Base-by-base conservation (phyloP, 2,888 invertebrate genomes). In the Heliconius ismenius region DNA sequence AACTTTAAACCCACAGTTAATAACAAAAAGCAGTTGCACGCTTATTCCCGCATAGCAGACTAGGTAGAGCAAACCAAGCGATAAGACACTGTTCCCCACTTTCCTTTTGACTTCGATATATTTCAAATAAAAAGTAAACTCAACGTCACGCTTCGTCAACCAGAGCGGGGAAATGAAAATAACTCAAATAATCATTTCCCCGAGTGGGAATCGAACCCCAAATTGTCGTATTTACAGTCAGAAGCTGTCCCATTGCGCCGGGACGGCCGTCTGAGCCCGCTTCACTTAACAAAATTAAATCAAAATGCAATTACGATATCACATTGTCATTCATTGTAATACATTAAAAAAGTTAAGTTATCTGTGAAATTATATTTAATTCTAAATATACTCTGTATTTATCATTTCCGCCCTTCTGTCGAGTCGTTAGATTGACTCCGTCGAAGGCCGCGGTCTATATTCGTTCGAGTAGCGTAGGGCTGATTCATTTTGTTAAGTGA, bases 391-490 rank as follows among this genome's bases (percentile, higher is more conserved):
- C 74, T 39, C n/a, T 76, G 58, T 78, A 75, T 78, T 73, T 77
- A 79, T 75, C 76, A 77, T 80, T 78, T 80, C 78, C 78, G 79
- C 79, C 79, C 79, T 77, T 79, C 77, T 36, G 76, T 73, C 49
- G 73, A 54, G 74, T 76, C 77, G 78, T 76, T 49, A 62, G 69
- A 72, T 80, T 87, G 88, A 88, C 87, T 89, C 86, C 83, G 81
- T 74, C 85, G 89, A 91, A 91, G 91, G 91, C 88, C 91, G 83
- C 82, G 82, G 75, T 83, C 87, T 90, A 89, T 88, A 88, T 89
- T 86, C 81, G 87, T 85, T 81, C 83, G 79, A 78, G 81, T 80
- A 78, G 78, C 83, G 84, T 83, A 83, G 78, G 79, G 81, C 83
- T 87, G 86, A 88, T 83, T 87, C 87, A 86, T 83, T 83, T 79